phyloP scores from a whole-genome alignment of 2,797 vertebrate species.

The Cichlasoma orientale region DNA sequence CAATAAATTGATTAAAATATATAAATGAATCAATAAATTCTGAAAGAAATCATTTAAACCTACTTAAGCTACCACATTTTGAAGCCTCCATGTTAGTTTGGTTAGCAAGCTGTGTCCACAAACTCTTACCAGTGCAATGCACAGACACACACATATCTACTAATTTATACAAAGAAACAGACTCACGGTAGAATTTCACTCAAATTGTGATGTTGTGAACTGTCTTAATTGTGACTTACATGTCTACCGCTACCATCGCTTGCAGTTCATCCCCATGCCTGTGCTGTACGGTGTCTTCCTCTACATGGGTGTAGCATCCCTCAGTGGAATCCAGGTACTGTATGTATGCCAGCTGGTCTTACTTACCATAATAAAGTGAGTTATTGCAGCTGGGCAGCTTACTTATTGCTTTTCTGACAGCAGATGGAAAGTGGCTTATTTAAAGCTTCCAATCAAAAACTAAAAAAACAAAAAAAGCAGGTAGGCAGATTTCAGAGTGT shows the following conservation, averaged over 20 bases:
- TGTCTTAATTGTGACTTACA: not conserved
- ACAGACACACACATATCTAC: not conserved
- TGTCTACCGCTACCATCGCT: not conserved
- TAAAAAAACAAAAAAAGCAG: not conserved
- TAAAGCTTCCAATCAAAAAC: slow-evolving; percentile 8
- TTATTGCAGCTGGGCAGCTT: not conserved
- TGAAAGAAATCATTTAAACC: not conserved
- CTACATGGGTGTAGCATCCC: slow-evolving; percentile 37
- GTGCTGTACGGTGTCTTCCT: slow-evolving; percentile 36
- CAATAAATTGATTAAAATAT: not conserved
- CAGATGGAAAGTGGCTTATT: not conserved
- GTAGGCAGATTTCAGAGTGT: not conserved
- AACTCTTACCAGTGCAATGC: not conserved
- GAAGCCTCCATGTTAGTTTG: not conserved
- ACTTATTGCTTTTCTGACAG: slow-evolving; percentile 17
- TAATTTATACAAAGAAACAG: not conserved
- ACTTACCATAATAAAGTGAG: slow-evolving; percentile 5
- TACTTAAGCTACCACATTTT: not conserved
- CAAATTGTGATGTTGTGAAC: not conserved
- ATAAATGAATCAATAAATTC: not conserved
- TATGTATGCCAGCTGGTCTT: not conserved
- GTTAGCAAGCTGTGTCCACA: not conserved
- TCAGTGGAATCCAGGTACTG: slow-evolving; percentile 38
- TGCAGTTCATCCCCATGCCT: slow-evolving; percentile 39
- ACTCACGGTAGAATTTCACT: not conserved